Conservation (phyloP, 2,888 invertebrate species). For the Autographa gamma region DNA sequence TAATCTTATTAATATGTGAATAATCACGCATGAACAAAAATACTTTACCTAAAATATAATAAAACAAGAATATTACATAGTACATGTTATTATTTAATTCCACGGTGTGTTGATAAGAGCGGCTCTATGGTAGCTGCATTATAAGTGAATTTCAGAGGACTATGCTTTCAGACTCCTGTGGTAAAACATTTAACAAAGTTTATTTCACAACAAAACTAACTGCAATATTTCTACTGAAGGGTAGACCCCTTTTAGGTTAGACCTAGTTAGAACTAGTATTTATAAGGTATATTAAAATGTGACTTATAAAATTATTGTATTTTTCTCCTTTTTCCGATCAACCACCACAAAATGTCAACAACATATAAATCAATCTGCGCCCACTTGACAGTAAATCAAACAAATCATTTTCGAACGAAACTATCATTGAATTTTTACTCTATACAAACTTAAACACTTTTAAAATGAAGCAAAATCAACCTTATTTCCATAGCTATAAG, state of each 20-base stretch:
- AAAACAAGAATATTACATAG: too few species aligned
- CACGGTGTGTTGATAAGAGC: constrained; percentile 5
- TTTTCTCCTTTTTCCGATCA: too few species aligned
- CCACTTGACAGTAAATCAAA: constrained; percentile 67
- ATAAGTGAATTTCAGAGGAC: constrained; percentile 16
- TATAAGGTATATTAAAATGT: too few species aligned
- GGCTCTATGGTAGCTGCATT: constrained; percentile 13
- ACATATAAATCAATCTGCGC: constrained; percentile 54
- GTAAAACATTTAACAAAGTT: not conserved
- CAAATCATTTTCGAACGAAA: constrained; percentile 65
- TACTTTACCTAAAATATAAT: too few species aligned
- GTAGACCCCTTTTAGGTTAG: too few species aligned
- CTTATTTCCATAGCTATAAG: constrained; percentile 51
- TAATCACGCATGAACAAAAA: too few species aligned
- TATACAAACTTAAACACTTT: constrained; percentile 40
- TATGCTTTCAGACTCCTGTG: not conserved
- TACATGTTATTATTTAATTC: not conserved
- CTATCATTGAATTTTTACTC: constrained; percentile 69
- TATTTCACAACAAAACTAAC: not conserved
- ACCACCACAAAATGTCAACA: too few species aligned
- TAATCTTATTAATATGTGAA: too few species aligned
- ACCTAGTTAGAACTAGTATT: too few species aligned
- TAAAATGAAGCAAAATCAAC: constrained; percentile 48
- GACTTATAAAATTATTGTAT: too few species aligned
- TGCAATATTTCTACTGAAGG: too few species aligned